phyloP scores from a whole-genome alignment of 2,888 invertebrate species.

The Metacarcinus magister region DNA sequence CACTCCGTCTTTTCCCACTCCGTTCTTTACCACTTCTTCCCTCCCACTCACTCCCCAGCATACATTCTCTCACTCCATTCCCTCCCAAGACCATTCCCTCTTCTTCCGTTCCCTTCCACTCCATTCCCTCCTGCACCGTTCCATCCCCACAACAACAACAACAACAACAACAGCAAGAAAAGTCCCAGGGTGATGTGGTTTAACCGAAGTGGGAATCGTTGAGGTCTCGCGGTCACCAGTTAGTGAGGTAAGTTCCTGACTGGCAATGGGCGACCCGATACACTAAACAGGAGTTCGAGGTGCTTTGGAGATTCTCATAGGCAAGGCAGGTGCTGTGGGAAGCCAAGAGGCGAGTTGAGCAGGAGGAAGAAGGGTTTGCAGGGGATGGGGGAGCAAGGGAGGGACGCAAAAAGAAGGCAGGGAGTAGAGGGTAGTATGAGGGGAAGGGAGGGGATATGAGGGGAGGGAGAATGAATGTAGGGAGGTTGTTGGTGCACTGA shows the following conservation, averaged over 20 bases:
- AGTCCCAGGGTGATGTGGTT: not conserved
- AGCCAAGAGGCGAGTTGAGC: not conserved
- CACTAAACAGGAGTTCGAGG: conserved; percentile 26
- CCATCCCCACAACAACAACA: not conserved
- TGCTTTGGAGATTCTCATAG: not conserved
- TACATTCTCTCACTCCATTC: no score
- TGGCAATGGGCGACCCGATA: not conserved
- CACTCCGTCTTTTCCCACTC: no score
- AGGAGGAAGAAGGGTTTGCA: not conserved
- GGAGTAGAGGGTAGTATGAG: not conserved
- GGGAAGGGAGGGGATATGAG: not conserved
- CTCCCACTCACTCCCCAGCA: no score
- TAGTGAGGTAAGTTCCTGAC: not conserved
- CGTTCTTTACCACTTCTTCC: no score
- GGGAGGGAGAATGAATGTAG: not conserved
- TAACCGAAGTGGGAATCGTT: not conserved
- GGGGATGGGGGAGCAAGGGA: not conserved
- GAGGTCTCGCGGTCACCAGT: not conserved
- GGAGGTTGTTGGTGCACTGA: not conserved
- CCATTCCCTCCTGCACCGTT: not conserved
- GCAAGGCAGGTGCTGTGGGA: not conserved
- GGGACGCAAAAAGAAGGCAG: not conserved
- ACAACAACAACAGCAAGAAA: not conserved
- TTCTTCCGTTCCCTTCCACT: not conserved
- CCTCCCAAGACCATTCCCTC: not conserved